phyloP scores from a whole-genome alignment of 2,888 invertebrate genomes.

The Trissolcus brochymenae region DNA sequence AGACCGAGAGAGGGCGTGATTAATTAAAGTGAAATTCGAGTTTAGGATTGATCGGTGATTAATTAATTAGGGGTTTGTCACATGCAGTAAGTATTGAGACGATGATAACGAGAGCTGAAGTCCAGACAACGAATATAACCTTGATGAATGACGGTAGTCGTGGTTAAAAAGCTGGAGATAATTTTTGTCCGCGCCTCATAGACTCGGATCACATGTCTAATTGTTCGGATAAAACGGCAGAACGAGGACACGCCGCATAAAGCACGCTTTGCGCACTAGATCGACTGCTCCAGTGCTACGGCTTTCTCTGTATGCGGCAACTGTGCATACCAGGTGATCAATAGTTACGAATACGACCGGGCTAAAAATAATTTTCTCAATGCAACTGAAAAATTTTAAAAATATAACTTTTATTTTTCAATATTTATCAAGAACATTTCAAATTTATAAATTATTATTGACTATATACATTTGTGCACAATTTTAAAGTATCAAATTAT shows the following conservation, averaged over 20 bases:
- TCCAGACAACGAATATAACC: not conserved
- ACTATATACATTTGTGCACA: too few species aligned
- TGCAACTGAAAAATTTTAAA: too few species aligned
- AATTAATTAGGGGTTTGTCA: slow-evolving; percentile 7
- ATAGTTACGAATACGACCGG: slow-evolving; percentile 20
- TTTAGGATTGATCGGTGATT: slow-evolving; percentile 22
- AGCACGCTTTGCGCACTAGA: slow-evolving; percentile 66
- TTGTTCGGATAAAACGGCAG: slow-evolving; percentile 68
- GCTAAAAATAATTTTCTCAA: too few species aligned
- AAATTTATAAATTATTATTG: too few species aligned
- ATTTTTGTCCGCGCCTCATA: slow-evolving; percentile 54
- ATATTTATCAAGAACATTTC: too few species aligned
- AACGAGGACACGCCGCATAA: slow-evolving; percentile 67
- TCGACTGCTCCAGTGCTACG: slow-evolving; percentile 61
- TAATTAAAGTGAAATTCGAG: slow-evolving; percentile 1
- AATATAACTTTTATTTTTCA: too few species aligned
- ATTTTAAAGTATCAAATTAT: too few species aligned
- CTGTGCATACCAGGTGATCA: slow-evolving; percentile 64
- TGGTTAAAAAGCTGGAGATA: slow-evolving; percentile 23
- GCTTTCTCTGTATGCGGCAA: slow-evolving; percentile 66
- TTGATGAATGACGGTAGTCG: slow-evolving; percentile 27
- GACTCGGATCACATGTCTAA: slow-evolving; percentile 64
- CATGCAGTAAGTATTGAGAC: not conserved
- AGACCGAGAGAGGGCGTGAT: not conserved
- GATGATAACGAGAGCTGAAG: not conserved